phyloP scores from a whole-genome alignment of 2,888 invertebrate species.

The Agriopis aurantiaria region DNA sequence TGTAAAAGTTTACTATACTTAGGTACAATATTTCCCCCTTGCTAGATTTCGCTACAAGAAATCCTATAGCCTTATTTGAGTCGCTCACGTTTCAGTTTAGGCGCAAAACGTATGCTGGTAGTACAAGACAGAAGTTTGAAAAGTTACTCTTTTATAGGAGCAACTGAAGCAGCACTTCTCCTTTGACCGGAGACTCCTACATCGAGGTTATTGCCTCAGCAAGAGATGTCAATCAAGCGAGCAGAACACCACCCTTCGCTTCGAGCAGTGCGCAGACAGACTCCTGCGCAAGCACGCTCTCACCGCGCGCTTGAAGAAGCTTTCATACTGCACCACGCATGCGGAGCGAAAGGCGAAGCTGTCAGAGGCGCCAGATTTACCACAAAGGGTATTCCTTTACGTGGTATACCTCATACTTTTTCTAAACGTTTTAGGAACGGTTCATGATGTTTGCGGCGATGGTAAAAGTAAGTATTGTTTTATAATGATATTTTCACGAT shows the following conservation, averaged over 20 bases:
- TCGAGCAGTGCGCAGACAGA: conserved; percentile 31
- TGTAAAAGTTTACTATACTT: too few relatives aligned
- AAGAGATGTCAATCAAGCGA: conserved; percentile 18
- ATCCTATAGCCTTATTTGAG: not conserved
- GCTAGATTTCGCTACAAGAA: too few relatives aligned
- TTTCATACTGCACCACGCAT: conserved; percentile 37
- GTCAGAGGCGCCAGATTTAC: not conserved
- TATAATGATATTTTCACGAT: not conserved
- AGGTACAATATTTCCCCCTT: too few relatives aligned
- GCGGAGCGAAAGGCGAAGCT: conserved; percentile 9
- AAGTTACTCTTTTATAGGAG: conserved; percentile 11
- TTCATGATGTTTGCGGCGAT: conserved; percentile 23
- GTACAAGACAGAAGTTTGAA: too few relatives aligned
- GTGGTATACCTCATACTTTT: conserved; percentile 19
- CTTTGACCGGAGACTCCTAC: conserved; percentile 36
- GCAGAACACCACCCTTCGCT: conserved; percentile 21
- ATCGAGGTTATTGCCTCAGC: conserved; percentile 41
- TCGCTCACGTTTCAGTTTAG: too few relatives aligned
- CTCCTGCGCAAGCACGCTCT: not conserved
- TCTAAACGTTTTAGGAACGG: conserved; percentile 31
- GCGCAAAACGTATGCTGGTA: too few relatives aligned
- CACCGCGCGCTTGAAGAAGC: conserved; percentile 20
- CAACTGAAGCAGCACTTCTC: conserved; percentile 12
- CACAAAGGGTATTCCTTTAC: conserved; percentile 26
- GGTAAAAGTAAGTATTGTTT: conserved; percentile 27